Percentiles rank a stretch among this genome's conserved stretches.
These are phyloP conservation scores for Rhinogobio ventralis DNA, from an alignment of 2,797 vertebrate genomes.

Conservation along the genomic window DNA sequence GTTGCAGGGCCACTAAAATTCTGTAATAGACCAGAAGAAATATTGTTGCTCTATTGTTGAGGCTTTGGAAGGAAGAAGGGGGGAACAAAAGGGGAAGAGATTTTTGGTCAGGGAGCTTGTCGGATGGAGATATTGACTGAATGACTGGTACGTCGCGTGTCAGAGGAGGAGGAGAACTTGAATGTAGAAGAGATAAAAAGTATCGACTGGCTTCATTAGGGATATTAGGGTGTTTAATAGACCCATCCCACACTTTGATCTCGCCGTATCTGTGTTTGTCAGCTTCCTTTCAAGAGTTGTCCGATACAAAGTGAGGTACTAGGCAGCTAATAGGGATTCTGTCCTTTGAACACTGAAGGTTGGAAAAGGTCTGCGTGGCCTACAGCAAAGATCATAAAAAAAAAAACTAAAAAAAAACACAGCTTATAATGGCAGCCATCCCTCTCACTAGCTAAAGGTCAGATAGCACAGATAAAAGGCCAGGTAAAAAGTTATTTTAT, in stretches of 20 bases:
- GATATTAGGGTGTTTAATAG: conserved; percentile 65
- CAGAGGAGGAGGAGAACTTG: conserved; percentile 32
- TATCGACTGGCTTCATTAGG: conserved; percentile 62
- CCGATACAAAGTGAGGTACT: conserved; percentile 59
- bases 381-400: conserved; percentile 66
- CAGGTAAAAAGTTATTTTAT: conserved; percentile 58
- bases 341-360: conserved; percentile 69
- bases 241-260: conserved; percentile 59
- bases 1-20: background rate
- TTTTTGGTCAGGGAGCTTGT: conserved; percentile 31
- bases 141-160: background rate
- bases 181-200: conserved; percentile 48
- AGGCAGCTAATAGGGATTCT: conserved; percentile 61
- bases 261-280: conserved; percentile 44
- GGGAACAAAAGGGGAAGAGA: background rate
- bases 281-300: conserved; percentile 50
- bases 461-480: conserved; percentile 70
- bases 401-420: conserved; percentile 34
- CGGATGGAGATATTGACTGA: conserved; percentile 50
- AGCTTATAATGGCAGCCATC: conserved; percentile 58
- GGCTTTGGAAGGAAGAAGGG: background rate
- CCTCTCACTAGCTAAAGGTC: conserved; percentile 74
- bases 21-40: background rate
- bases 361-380: conserved; percentile 71
- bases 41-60: background rate